Evolutionary conservation across 1,140 invertebrate species (phyloP).

Genomic region (Tetramorium alpestre): DNA sequence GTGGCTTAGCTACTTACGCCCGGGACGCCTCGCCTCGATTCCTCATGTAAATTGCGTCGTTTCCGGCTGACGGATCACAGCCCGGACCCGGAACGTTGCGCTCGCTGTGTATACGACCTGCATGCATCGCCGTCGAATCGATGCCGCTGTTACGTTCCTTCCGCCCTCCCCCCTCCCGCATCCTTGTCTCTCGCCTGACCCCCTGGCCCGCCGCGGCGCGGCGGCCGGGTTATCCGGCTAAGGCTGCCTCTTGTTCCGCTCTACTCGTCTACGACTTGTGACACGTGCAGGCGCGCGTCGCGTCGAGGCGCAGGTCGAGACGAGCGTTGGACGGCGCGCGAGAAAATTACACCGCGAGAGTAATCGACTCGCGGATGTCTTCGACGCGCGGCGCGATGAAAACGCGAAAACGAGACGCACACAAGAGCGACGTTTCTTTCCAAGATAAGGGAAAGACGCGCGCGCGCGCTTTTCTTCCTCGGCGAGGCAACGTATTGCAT

Average conservation of each 20-base stretch:
- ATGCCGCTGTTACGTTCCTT: constrained; percentile 51
- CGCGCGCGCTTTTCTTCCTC: background rate
- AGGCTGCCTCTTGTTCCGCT: constrained; percentile 44
- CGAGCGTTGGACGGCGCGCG: background rate
- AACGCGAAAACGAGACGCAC: background rate
- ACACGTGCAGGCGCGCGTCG: background rate
- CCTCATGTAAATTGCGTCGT: constrained; percentile 81
- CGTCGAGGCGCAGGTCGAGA: background rate
- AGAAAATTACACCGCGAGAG: constrained; percentile 5
- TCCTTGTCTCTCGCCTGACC: constrained; percentile 42
- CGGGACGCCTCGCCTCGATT: constrained; percentile 73
- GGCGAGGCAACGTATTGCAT: background rate
- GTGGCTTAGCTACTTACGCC: constrained; percentile 75
- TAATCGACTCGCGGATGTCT: background rate
- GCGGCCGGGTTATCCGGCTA: background rate
- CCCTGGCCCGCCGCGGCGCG: too few relatives aligned
- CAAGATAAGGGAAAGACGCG: background rate
- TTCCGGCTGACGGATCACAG: constrained; percentile 80
- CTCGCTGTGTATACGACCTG: constrained; percentile 63
- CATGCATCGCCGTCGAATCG: constrained; percentile 55
- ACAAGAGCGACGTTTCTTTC: background rate
- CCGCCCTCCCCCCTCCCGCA: background rate
- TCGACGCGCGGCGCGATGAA: background rate
- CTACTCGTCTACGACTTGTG: constrained; percentile 39
- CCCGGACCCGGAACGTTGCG: constrained; percentile 72